A percentile compares a stretch with the other conserved stretches of the same genome.
These are phyloP conservation scores for Rhynchomys soricoides DNA, from an alignment of 2,113 vertebrate species.

Conservation along the genomic window DNA sequence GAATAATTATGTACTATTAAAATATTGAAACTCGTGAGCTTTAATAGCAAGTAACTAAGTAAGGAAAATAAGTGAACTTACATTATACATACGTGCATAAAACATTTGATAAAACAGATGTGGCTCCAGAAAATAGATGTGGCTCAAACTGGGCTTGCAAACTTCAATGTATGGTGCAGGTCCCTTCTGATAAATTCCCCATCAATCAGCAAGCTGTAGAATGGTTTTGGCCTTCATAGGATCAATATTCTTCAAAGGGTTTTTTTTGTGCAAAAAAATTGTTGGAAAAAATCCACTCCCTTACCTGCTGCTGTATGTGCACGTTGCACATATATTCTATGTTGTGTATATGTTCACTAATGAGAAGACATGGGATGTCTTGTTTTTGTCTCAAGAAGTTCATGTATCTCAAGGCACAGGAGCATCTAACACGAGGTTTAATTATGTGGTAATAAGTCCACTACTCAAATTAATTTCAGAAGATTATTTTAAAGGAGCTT, in stretches of 20 bases:
- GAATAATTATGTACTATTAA: background rate
- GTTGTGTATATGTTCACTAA: background rate
- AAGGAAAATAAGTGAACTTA: conserved; percentile 4
- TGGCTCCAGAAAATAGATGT: background rate
- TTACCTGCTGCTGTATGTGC: background rate
- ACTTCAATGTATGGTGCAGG: background rate
- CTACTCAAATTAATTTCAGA: conserved; percentile 27
- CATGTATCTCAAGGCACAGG: background rate
- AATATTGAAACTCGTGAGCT: background rate
- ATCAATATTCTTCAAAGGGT: background rate
- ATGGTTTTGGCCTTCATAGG: background rate
- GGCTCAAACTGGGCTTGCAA: background rate
- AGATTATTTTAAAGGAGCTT: conserved; percentile 32
- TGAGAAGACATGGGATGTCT: fast-evolving
- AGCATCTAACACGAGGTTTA: background rate
- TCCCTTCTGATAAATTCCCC: background rate
- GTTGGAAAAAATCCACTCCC: background rate
- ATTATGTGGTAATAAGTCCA: background rate
- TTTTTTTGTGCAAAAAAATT: background rate
- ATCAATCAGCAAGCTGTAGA: background rate
- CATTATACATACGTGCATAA: background rate
- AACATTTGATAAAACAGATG: background rate
- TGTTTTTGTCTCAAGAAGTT: background rate
- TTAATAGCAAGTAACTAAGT: conserved; percentile 19
- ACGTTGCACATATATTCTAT: too few species aligned